phyloP scores from a whole-genome alignment of 2,797 vertebrate species.

The Toxotes lorentzi region DNA sequence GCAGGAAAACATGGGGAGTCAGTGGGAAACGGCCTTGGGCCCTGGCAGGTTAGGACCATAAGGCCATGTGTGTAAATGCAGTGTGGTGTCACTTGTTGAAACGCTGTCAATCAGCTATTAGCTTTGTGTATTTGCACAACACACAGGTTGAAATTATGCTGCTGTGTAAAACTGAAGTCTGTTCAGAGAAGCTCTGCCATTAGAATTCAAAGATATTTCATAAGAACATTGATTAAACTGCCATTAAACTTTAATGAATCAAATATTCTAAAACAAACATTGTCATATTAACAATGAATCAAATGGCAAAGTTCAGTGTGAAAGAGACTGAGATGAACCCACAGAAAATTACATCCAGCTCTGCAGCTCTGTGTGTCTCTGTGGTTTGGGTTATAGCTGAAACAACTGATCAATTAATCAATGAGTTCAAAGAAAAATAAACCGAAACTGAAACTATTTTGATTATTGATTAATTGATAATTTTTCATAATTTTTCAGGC shows the following conservation, averaged over 20 bases:
- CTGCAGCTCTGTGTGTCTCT: not conserved
- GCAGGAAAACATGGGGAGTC: not conserved
- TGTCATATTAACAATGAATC: not conserved
- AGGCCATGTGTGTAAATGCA: conserved; percentile 2
- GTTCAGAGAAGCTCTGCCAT: not conserved
- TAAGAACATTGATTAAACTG: not conserved
- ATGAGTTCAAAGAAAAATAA: too few species aligned
- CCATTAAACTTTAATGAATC: not conserved
- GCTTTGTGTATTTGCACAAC: conserved; percentile 44
- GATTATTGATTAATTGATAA: too few species aligned
- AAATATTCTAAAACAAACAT: not conserved
- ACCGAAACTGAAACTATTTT: too few species aligned
- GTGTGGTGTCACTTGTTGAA: conserved; percentile 24
- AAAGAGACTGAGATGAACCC: not conserved
- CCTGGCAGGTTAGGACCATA: not conserved
- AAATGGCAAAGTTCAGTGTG: not conserved
- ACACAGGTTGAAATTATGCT: not conserved
- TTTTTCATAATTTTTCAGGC: too few species aligned
- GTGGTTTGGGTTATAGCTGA: too few species aligned
- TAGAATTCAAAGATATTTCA: not conserved
- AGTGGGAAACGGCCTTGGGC: conserved; percentile 21
- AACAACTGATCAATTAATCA: too few species aligned
- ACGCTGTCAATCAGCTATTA: conserved; percentile 16
- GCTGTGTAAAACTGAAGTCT: too few species aligned
- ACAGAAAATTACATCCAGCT: not conserved